These are phyloP conservation scores for Patella ulyssiponensis DNA, from an alignment of 2,888 invertebrate genomes.

Conservation along the genomic window DNA sequence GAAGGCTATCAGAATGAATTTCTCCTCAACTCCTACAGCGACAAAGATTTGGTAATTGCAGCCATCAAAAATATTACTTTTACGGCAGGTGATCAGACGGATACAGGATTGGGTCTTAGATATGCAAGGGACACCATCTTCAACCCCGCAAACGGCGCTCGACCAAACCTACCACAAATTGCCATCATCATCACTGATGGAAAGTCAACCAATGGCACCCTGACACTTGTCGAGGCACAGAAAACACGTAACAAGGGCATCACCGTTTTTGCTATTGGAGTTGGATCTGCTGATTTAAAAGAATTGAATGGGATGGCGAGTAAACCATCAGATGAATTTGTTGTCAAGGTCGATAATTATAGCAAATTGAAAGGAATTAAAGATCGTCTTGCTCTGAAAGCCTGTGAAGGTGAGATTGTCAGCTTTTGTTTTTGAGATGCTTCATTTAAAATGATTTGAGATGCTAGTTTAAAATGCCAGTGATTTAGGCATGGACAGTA, in stretches of 20 bases:
- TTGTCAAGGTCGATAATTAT: conserved; percentile 10
- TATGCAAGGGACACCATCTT: conserved; percentile 31
- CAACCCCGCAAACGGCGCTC: conserved; percentile 21
- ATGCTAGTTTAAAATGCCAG: too few relatives aligned
- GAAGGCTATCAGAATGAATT: conserved; percentile 31
- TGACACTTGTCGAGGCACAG: conserved; percentile 31
- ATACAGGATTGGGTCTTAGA: conserved; percentile 36
- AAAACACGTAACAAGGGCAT: conserved; percentile 29
- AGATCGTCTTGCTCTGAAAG: not conserved
- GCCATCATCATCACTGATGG: conserved; percentile 46
- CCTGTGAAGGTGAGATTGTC: conserved; percentile 15
- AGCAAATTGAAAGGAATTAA: not conserved
- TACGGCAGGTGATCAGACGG: conserved; percentile 27
- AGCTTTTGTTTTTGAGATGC: too few relatives aligned
- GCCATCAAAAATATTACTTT: conserved; percentile 12
- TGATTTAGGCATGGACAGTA: too few relatives aligned
- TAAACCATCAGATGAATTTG: conserved; percentile 21
- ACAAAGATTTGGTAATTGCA: not conserved
- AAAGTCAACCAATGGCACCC: conserved; percentile 34
- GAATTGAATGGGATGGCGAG: conserved; percentile 40
- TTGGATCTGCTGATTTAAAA: conserved; percentile 34
- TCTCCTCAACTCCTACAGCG: conserved; percentile 17
- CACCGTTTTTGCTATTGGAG: conserved; percentile 42
- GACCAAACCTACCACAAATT: conserved; percentile 34
- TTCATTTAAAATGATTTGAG: too few relatives aligned